phyloP scores from a whole-genome alignment of 2,888 invertebrate species.

The Mythimna loreyi region DNA sequence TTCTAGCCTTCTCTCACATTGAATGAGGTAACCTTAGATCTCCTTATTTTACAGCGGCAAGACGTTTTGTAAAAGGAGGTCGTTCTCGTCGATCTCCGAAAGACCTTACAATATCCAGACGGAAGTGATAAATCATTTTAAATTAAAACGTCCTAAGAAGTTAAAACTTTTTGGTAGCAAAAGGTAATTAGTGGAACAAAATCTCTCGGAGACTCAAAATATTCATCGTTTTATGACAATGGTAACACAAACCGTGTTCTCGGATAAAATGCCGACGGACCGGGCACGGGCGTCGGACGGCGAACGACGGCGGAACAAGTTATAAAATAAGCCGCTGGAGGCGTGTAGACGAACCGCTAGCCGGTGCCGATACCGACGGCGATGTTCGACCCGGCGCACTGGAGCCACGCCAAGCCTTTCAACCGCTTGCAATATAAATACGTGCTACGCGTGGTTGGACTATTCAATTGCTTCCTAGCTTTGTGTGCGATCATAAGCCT shows the following conservation, averaged over 20 bases:
- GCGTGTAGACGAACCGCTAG: slow-evolving; percentile 60
- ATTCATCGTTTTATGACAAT: slow-evolving; percentile 55
- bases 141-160: slow-evolving; percentile 2
- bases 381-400: slow-evolving; percentile 62
- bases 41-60: no score
- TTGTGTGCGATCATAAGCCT: slow-evolving; percentile 56
- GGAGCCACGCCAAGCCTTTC: slow-evolving; percentile 67
- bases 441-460: slow-evolving; percentile 63
- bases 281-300: slow-evolving; percentile 23
- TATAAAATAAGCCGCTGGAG: slow-evolving; percentile 70
- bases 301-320: slow-evolving; percentile 63
- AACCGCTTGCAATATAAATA: slow-evolving; percentile 65
- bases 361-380: slow-evolving; percentile 55
- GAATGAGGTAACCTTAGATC: no score
- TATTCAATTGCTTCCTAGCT: slow-evolving; percentile 69
- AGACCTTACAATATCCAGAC: neutral
- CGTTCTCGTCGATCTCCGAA: no score
- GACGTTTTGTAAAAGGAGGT: no score
- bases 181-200: slow-evolving; percentile 23
- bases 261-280: slow-evolving; percentile 51
- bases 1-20: no score
- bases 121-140: neutral
- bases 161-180: neutral
- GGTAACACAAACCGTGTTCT: slow-evolving; percentile 59
- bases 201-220: slow-evolving; percentile 33